A percentile compares a stretch with the other conserved stretches of the same genome.
phyloP scores from a whole-genome alignment of 2,797 vertebrate species.

The Tapirus indicus region DNA sequence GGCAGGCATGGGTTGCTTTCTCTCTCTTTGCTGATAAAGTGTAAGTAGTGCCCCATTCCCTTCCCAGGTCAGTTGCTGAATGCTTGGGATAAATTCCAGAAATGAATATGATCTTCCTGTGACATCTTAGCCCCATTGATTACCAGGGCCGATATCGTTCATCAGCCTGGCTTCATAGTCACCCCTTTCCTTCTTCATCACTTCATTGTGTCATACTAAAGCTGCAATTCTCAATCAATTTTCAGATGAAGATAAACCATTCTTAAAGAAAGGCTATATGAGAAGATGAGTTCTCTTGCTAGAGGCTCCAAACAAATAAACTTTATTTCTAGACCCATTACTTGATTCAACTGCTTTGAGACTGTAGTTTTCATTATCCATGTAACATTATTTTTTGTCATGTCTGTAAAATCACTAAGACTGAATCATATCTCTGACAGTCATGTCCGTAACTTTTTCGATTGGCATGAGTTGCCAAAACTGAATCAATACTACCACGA shows the following conservation, averaged over 20 bases:
- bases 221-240: neutral
- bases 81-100: conserved; percentile 20
- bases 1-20: neutral
- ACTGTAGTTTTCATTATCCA: neutral
- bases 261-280: neutral
- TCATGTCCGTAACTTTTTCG: neutral
- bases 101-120: neutral
- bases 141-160: neutral
- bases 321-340: neutral
- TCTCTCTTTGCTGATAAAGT: neutral
- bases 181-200: neutral
- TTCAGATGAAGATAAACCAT: neutral
- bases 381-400: neutral
- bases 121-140: neutral
- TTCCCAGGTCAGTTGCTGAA: neutral
- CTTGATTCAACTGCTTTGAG: neutral
- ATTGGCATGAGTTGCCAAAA: neutral
- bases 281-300: neutral
- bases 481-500: neutral
- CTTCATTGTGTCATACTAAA: neutral
- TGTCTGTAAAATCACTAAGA: neutral
- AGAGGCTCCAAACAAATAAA: neutral
- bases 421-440: neutral
- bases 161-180: neutral
- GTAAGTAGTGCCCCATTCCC: neutral